phyloP scores from a whole-genome alignment of 1,140 invertebrate species.

The Hetaerina americana region DNA sequence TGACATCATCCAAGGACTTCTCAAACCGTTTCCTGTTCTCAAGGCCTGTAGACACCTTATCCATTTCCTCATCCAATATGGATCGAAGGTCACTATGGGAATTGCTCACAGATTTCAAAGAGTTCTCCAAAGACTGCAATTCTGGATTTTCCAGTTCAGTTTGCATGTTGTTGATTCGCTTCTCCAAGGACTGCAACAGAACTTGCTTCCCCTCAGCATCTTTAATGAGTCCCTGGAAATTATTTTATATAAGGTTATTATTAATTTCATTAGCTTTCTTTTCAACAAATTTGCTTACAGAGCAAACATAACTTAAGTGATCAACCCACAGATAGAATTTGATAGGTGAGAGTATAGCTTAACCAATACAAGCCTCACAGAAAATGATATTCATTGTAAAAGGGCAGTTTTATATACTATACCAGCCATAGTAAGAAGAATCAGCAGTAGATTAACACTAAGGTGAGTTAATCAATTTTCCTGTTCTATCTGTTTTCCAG shows the following conservation, averaged over 20 bases:
- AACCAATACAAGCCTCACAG: too few relatives aligned
- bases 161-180: slow-evolving; percentile 67
- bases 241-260: too few relatives aligned
- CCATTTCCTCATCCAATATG: slow-evolving; percentile 57
- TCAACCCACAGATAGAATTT: too few relatives aligned
- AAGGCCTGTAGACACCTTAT: slow-evolving; percentile 46
- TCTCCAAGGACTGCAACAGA: slow-evolving; percentile 64
- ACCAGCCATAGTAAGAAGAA: neutral
- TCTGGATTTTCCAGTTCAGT: slow-evolving; percentile 71
- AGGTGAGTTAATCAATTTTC: too few relatives aligned
- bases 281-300: neutral
- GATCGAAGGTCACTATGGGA: slow-evolving; percentile 57
- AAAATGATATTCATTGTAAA: too few relatives aligned
- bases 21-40: slow-evolving; percentile 63
- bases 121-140: slow-evolving; percentile 53
- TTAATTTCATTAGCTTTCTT: neutral
- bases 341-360: too few relatives aligned
- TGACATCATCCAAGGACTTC: slow-evolving; percentile 57
- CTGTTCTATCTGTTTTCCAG: too few relatives aligned
- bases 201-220: slow-evolving; percentile 74
- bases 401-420: too few relatives aligned
- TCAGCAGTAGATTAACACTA: too few relatives aligned
- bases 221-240: slow-evolving; percentile 48
- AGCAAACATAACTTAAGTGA: too few relatives aligned
- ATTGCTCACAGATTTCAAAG: slow-evolving; percentile 44